A percentile compares a stretch with the other conserved stretches of the same genome.
Conservation (phyloP, 2,888 invertebrate genomes). For the Abscondita cerata region DNA sequence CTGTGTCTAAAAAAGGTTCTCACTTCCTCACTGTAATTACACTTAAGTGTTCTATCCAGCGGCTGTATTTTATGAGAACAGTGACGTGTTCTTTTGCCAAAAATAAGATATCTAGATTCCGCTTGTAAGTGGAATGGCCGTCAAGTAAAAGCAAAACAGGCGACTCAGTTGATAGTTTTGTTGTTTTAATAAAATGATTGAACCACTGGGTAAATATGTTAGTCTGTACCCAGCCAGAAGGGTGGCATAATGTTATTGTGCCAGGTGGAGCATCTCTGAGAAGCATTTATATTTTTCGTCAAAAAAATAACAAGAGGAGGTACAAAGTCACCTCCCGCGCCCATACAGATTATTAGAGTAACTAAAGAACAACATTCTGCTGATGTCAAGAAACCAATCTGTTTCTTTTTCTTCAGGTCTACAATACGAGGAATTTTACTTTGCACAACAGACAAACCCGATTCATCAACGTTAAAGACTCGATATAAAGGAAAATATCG, state of each 20-base stretch:
- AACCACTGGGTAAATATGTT: not conserved
- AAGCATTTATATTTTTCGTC: not conserved
- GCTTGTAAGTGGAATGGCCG: no score
- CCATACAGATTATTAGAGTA: not conserved
- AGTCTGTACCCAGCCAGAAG: constrained; percentile 1
- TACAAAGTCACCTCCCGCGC: not conserved
- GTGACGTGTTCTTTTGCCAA: no score
- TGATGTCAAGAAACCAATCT: not conserved
- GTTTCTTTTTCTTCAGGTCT: not conserved
- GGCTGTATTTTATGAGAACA: constrained; percentile 23
- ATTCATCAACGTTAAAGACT: not conserved
- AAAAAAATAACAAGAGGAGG: not conserved
- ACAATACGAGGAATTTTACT: not conserved
- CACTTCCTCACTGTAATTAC: no score
- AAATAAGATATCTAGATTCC: no score
- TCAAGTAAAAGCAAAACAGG: no score
- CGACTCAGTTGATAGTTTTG: constrained; percentile 33
- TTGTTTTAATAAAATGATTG: no score
- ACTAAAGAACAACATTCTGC: not conserved
- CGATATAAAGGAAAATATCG: not conserved
- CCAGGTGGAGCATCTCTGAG: not conserved
- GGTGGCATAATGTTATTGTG: not conserved
- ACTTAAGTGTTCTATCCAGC: not conserved
- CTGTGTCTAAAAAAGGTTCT: no score
- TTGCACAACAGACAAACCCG: not conserved